Conservation (phyloP, 2,113 vertebrate genomes). For the Mobula birostris region DNA sequence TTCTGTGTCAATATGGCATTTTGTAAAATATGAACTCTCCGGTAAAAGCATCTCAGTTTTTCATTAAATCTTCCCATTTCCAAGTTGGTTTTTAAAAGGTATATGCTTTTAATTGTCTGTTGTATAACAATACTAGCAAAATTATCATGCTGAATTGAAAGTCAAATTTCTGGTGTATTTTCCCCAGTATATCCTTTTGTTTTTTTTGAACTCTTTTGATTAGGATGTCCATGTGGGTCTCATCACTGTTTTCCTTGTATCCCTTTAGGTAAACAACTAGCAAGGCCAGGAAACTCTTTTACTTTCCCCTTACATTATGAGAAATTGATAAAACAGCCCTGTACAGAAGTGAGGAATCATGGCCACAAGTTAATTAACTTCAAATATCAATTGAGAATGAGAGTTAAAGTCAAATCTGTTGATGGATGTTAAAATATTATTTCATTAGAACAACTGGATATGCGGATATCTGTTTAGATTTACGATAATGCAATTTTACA, state of each 20-base stretch:
- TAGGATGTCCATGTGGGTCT: neutral
- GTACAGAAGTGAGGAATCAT: neutral
- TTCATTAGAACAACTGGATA: neutral
- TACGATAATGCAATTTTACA: too few relatives aligned
- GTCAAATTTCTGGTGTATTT: neutral
- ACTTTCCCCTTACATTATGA: neutral
- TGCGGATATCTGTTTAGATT: neutral
- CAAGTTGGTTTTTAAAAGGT: neutral
- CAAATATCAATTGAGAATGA: neutral
- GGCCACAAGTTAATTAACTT: neutral
- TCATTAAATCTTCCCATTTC: neutral
- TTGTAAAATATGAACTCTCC: neutral
- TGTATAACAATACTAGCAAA: neutral
- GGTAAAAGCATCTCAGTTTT: neutral
- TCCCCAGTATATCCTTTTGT: neutral
- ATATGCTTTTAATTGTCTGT: neutral
- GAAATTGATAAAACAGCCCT: neutral
- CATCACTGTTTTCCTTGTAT: neutral
- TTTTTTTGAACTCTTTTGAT: neutral
- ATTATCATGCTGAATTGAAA: conserved; percentile 3
- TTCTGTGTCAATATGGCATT: neutral
- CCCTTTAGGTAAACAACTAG: neutral
- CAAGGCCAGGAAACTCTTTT: neutral
- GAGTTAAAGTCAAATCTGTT: neutral
- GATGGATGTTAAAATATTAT: neutral